Percentiles rank a stretch among this genome's conserved stretches.
These are phyloP conservation scores for Melanostoma scalare DNA, from an alignment of 2,888 invertebrate species.

Conservation along the genomic window DNA sequence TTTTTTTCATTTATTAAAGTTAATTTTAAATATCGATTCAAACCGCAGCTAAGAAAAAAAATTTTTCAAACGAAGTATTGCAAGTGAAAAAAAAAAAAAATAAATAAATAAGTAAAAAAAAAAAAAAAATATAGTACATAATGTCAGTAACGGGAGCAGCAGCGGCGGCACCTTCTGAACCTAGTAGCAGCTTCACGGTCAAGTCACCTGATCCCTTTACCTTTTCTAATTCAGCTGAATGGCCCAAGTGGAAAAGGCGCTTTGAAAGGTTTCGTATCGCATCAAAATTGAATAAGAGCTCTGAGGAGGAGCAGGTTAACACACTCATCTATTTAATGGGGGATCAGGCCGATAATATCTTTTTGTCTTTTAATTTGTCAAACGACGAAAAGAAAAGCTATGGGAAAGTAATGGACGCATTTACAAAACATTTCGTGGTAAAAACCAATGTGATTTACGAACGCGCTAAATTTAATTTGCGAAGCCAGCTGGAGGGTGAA, in stretches of 20 bases:
- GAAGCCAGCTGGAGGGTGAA: conserved; percentile 43
- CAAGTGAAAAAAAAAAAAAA: no score
- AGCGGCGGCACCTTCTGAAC: no score
- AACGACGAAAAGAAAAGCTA: conserved; percentile 20
- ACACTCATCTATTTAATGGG: conserved; percentile 34
- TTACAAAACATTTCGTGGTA: neutral
- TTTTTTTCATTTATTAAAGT: no score
- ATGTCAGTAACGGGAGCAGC: no score
- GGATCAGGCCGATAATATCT: conserved; percentile 14
- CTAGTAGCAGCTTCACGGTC: conserved; percentile 14
- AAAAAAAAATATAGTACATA: no score
- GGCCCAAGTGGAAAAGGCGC: conserved; percentile 30
- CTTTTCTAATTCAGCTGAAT: conserved; percentile 14
- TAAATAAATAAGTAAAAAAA: no score
- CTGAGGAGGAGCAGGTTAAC: conserved; percentile 32
- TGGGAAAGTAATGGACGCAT: conserved; percentile 26
- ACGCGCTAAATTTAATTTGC: conserved; percentile 43
- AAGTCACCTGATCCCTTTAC: conserved; percentile 25
- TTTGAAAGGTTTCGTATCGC: conserved; percentile 30
- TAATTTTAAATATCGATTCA: no score
- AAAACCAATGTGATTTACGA: conserved; percentile 50
- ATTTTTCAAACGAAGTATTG: no score
- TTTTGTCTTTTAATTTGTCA: conserved; percentile 27
- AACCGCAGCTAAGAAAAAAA: no score
- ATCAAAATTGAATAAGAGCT: conserved; percentile 18